Evolutionary conservation across 2,797 vertebrate species (phyloP).

Genomic region (Protonibea diacanthus): DNA sequence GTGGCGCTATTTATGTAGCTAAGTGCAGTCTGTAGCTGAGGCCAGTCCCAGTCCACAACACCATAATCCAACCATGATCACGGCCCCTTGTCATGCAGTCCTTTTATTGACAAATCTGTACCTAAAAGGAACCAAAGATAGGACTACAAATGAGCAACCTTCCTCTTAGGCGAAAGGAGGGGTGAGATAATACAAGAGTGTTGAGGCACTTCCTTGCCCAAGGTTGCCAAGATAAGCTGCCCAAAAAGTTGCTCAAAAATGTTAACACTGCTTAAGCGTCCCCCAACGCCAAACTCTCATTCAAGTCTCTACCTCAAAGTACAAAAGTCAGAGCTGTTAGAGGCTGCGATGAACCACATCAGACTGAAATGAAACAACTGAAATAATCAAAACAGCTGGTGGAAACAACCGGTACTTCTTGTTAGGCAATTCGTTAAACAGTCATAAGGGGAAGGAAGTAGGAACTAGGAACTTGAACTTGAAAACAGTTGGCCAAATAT

Average conservation of each 20-base stretch:
- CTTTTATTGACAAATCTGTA: constrained; percentile 47
- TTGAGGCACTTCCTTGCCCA: constrained; percentile 55
- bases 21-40: constrained; percentile 71
- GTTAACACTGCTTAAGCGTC: constrained; percentile 27
- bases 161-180: constrained; percentile 18
- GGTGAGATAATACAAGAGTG: constrained; percentile 33
- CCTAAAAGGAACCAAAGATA: constrained; percentile 13
- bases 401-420: constrained; percentile 49
- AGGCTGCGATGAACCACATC: constrained; percentile 35
- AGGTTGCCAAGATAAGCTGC: constrained; percentile 52
- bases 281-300: neutral
- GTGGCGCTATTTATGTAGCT: constrained; percentile 67
- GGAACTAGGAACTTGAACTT: constrained; percentile 44
- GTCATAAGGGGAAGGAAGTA: constrained; percentile 47
- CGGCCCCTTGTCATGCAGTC: constrained; percentile 21
- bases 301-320: constrained; percentile 17
- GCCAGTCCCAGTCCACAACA: constrained; percentile 63
- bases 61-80: constrained; percentile 2
- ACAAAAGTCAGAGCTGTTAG: constrained; percentile 18
- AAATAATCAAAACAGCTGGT: constrained; percentile 55
- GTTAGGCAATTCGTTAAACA: constrained; percentile 52
- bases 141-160: constrained; percentile 21
- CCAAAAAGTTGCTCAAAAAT: constrained; percentile 42
- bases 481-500: constrained; percentile 36
- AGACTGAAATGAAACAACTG: constrained; percentile 34